A percentile compares a stretch with the other conserved stretches of the same genome.
Evolutionary conservation across 2,113 vertebrate genomes (phyloP).

Genomic region (Sturnira hondurensis): DNA sequence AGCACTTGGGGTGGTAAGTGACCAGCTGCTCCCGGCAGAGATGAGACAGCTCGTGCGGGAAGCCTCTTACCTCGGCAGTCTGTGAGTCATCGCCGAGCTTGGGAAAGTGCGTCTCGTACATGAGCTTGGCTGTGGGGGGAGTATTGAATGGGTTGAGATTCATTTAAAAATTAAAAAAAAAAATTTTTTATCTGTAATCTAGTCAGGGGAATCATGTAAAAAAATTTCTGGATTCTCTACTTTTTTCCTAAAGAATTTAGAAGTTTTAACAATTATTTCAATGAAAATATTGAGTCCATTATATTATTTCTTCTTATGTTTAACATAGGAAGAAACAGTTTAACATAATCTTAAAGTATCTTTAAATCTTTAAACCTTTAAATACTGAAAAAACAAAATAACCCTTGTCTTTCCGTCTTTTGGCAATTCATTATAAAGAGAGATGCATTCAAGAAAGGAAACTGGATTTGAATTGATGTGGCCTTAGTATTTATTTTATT

Average conservation of each 20-base stretch:
- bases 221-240: background rate
- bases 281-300: constrained; percentile 33
- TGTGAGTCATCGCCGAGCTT: background rate
- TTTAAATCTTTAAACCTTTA: background rate
- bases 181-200: background rate
- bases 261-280: constrained; percentile 59
- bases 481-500: background rate
- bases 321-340: background rate
- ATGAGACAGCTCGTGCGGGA: background rate
- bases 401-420: background rate
- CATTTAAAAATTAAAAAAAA: constrained; percentile 45
- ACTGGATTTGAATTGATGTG: background rate
- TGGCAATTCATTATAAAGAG: background rate
- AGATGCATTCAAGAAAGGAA: background rate
- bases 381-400: background rate
- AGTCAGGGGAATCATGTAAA: constrained; percentile 40
- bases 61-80: background rate
- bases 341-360: constrained; percentile 16
- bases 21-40: background rate
- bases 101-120: background rate
- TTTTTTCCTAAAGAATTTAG: background rate
- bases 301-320: background rate
- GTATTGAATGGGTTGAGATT: background rate
- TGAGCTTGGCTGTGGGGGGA: background rate
- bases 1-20: constrained; percentile 1